A percentile compares a stretch with the other conserved stretches of the same genome.
Evolutionary conservation across 1,140 invertebrate genomes (phyloP).

Genomic region (Cephus cinctus): DNA sequence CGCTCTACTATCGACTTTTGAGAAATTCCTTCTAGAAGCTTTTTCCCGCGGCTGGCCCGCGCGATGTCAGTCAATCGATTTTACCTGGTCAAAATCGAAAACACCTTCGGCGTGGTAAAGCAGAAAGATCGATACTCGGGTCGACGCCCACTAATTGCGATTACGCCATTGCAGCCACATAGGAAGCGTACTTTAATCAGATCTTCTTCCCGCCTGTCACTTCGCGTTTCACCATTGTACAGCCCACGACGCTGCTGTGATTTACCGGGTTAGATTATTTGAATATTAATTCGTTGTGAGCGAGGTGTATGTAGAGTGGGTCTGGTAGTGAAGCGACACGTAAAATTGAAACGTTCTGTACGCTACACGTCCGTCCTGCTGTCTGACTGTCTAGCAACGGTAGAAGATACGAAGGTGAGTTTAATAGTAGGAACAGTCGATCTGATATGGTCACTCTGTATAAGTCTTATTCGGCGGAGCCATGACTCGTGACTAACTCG

Average conservation of each 20-base stretch:
- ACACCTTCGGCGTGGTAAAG: background rate
- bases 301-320: too few species aligned
- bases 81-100: background rate
- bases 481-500: background rate
- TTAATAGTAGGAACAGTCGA: slow-evolving; percentile 11
- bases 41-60: too few species aligned
- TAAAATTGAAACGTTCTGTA: slow-evolving; percentile 2
- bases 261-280: slow-evolving; percentile 28
- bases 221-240: slow-evolving; percentile 19
- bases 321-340: too few species aligned
- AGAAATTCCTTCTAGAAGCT: too few species aligned
- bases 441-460: slow-evolving; percentile 12
- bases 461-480: background rate
- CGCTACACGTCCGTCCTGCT: slow-evolving; percentile 13
- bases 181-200: slow-evolving; percentile 21
- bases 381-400: background rate
- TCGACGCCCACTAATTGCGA: background rate
- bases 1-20: too few species aligned
- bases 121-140: background rate
- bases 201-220: slow-evolving; percentile 33
- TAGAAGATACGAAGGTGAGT: slow-evolving; percentile 7
- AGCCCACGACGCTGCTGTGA: slow-evolving; percentile 14
- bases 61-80: background rate
- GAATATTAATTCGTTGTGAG: slow-evolving; percentile 46
- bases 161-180: background rate